Evolutionary conservation across 2,113 vertebrate species (phyloP), one percentile per base, ranked within the genome.

Genomic region (Lasiurus borealis): DNA sequence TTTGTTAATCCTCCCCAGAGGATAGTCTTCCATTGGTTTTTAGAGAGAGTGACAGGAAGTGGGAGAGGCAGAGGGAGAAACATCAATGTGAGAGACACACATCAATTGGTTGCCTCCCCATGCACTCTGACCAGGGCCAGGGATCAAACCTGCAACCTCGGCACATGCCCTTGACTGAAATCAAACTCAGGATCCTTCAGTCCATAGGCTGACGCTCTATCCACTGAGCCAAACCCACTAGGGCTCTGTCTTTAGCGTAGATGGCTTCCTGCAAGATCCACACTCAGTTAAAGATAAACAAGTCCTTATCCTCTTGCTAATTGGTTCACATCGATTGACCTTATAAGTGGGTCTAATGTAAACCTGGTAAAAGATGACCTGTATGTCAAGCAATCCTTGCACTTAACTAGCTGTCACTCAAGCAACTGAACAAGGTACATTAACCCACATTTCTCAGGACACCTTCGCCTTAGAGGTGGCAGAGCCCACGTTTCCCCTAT

Each of bases 261-360:
- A 85, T 31, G 83, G 80, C 27, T 66, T 8, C n/a, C 90, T 86
- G 83, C 81, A 72, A 93, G 64, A 85, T 46, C 81, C 82, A 52
- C 50, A 87, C 68, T 83, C 81, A 21, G 85, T 88, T 90, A 73
- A 93, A 90, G 94, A 96, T 46, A 95, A 91, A 93, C 83, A 96
- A 86, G 95, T 96, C 90, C 92, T 93, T 88, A 93, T 93, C 92
- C 83, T 88, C 83, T 69, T 88, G 92, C 73, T 97, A 96, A 97
- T 59, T 95, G 94, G 88, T 92, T 96, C 88, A 44, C 50, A 97
- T 96, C 48, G 25, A 95, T 77, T 92, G 95, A 92, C 91, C 95
- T 95, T 91, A 69, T 48, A 96, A 96, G 93, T 92, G 57, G 14
- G 73, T 88, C 88, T 95, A 90, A 78, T 77, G 77, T 48, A 54